phyloP scores from a whole-genome alignment of 2,113 vertebrate genomes.

The Oxygymnocypris stewartii region DNA sequence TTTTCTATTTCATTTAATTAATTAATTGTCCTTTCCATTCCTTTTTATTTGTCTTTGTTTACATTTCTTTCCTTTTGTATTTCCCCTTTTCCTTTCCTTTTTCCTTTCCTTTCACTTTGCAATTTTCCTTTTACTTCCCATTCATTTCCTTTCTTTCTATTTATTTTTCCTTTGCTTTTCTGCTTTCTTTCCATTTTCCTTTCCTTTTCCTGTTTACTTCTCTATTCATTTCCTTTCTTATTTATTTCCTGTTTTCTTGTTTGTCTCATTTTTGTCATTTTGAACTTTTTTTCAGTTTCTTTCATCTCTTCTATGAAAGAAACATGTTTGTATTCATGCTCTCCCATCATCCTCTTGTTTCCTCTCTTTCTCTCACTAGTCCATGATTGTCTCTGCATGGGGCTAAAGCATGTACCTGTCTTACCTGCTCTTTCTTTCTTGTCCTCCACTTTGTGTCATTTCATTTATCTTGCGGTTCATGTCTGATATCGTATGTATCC shows the following conservation, averaged over 20 bases:
- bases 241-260: not conserved
- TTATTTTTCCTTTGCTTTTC: conserved; percentile 50
- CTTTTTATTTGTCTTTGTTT: conserved; percentile 13
- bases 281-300: not conserved
- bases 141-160: conserved; percentile 1
- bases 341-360: not conserved
- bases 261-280: not conserved
- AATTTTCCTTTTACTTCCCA: conserved; percentile 20
- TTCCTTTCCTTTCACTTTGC: not conserved
- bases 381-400: conserved; percentile 48
- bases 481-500: not conserved
- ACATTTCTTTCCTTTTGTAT: not conserved
- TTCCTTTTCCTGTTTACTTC: not conserved
- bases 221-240: not conserved
- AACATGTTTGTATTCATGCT: not conserved
- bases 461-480: not conserved
- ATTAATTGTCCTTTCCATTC: conserved; percentile 9
- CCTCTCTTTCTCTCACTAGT: not conserved
- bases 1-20: not conserved
- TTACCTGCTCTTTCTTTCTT: conserved; percentile 62
- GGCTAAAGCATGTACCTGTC: conserved; percentile 46
- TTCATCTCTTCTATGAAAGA: not conserved
- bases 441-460: not conserved
- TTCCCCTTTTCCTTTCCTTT: not conserved
- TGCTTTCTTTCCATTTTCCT: not conserved